Base-by-base conservation (phyloP, 2,888 invertebrate species). In the Ephialtes manifestator region DNA sequence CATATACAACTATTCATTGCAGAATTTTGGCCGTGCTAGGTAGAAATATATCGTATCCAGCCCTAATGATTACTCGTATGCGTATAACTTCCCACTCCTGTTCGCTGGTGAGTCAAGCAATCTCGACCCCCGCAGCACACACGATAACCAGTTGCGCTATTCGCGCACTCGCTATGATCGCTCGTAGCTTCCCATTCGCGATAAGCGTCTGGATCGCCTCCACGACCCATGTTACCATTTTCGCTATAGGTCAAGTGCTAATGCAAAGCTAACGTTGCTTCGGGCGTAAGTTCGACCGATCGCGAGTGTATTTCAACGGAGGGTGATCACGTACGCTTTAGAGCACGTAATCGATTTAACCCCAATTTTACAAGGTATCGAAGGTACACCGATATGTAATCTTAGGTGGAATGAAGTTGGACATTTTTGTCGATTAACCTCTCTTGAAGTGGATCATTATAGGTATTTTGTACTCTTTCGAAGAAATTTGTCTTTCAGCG, bases 1-100 rank as follows among this genome's bases (percentile, higher is more conserved):
- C n/a, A n/a, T n/a, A n/a, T n/a, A n/a, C n/a, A n/a, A n/a, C n/a
- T n/a, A n/a, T n/a, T n/a, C n/a, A n/a, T n/a, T n/a, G n/a, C n/a
- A 24, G 24, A 1, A 24, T 2, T 24, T 24, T 24, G 24, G 24
- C 24, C 2, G 24, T 24, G 2, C 24, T 24, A 2, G 24, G 24
- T 24, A 24, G 24, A 24, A 24, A 24, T 24, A 2, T 24, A 24
- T 24, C 24, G 24, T 24, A 92, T 92, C 91, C 89, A 87, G 48
- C 70, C 77, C 35, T 91, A 90, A 92, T 90, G 91, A 90, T 90
- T 90, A 90, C 90, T 90, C 89, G 81, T 74, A 55, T 55, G 71
- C 48, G 67, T 31, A 43, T 35, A 4, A 0, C 35, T 48, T 77
- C 51, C 58, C 68, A 72, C 77, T 81, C 65, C 81, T 72, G 77